Evolutionary conservation across 2,888 invertebrate genomes (phyloP).

Genomic region (Spisula solida): DNA sequence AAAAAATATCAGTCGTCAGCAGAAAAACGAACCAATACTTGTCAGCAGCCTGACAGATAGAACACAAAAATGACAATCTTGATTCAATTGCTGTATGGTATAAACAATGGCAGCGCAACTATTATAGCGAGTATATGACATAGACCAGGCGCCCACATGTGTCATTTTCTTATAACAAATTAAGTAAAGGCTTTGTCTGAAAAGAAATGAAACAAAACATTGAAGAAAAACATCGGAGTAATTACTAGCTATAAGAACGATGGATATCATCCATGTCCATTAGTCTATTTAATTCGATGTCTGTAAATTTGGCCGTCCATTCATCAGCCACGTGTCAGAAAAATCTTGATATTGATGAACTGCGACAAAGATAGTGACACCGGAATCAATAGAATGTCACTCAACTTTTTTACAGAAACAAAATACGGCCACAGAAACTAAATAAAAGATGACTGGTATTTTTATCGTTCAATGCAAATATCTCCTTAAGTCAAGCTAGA

Average conservation of each 20-base stretch:
- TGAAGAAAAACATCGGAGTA: too few species aligned
- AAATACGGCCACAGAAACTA: background rate
- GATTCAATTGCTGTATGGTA: background rate
- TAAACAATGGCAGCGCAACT: background rate
- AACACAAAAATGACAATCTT: background rate
- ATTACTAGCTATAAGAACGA: too few species aligned
- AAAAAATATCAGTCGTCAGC: conserved; percentile 80
- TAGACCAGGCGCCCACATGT: background rate
- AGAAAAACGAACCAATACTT: conserved; percentile 85
- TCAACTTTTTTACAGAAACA: background rate
- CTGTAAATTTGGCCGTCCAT: too few species aligned
- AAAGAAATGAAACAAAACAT: too few species aligned
- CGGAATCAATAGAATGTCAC: background rate
- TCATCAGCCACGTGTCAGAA: background rate
- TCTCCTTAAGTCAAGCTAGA: too few species aligned
- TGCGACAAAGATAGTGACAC: background rate
- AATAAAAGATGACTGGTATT: too few species aligned
- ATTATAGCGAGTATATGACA: background rate
- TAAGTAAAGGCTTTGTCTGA: too few species aligned
- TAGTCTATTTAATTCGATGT: too few species aligned
- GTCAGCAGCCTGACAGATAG: conserved; percentile 80
- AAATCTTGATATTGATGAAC: background rate
- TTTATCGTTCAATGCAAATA: too few species aligned
- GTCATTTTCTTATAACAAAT: too few species aligned
- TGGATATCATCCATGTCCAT: too few species aligned